A percentile compares a stretch with the other conserved stretches of the same genome.
These are phyloP conservation scores for Bombus confusus DNA, from an alignment of 1,140 invertebrate genomes.

Conservation along the genomic window DNA sequence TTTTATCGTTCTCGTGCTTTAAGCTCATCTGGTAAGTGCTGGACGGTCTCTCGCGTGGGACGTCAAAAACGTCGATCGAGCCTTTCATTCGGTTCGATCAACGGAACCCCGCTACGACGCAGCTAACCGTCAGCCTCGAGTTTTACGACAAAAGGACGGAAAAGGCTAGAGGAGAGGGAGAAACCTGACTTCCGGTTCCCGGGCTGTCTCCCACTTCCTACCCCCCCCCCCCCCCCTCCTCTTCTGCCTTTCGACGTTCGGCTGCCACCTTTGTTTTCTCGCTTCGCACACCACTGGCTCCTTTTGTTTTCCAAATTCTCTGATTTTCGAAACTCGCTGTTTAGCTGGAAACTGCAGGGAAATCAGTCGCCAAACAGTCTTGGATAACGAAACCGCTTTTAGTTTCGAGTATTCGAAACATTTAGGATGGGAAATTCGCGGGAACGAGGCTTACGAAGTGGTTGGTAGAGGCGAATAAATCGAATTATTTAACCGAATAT, in stretches of 20 bases:
- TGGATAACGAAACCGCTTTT: not conserved
- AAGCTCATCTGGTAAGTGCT: slow-evolving; percentile 63
- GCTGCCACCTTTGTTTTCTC: slow-evolving; percentile 3
- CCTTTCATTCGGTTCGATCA: slow-evolving; percentile 51
- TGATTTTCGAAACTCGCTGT: slow-evolving; percentile 43
- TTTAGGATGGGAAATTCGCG: not conserved
- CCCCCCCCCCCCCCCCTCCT: not conserved
- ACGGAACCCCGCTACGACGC: slow-evolving; percentile 33
- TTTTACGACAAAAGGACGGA: slow-evolving; percentile 59
- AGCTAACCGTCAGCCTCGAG: slow-evolving; percentile 15
- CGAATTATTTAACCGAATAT: no score
- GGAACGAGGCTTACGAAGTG: no score
- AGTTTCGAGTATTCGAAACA: not conserved
- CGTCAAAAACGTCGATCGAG: slow-evolving; percentile 61
- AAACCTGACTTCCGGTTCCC: slow-evolving; percentile 49
- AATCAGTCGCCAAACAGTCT: slow-evolving; percentile 38
- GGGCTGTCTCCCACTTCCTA: not conserved
- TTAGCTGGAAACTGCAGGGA: slow-evolving; percentile 2
- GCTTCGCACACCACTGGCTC: slow-evolving; percentile 4
- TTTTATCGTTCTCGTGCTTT: slow-evolving; percentile 63
- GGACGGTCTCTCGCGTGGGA: slow-evolving; percentile 25
- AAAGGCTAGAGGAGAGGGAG: not conserved
- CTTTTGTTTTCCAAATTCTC: slow-evolving; percentile 57
- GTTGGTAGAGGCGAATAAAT: no score
- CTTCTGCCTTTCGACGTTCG: not conserved